A percentile compares a stretch with the other conserved stretches of the same genome.
phyloP scores from a whole-genome alignment of 2,797 vertebrate genomes.

The Arrhamphus sclerolepis region DNA sequence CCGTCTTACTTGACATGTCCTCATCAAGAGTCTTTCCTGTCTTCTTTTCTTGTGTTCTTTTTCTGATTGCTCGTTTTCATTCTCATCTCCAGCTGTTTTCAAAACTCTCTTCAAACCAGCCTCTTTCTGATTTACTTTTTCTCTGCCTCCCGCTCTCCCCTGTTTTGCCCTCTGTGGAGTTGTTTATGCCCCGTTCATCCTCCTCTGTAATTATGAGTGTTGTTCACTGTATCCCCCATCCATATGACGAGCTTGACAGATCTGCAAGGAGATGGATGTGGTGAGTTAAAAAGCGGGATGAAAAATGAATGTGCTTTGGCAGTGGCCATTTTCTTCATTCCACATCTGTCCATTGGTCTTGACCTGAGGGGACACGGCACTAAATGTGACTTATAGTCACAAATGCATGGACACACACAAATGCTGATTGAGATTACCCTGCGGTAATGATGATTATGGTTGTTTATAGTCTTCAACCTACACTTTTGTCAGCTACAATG shows the following conservation, averaged over 20 bases:
- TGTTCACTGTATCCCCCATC: conserved; percentile 57
- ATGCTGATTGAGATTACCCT: conserved; percentile 61
- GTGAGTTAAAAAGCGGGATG: conserved; percentile 40
- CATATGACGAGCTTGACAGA: conserved; percentile 56
- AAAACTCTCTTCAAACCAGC: conserved; percentile 5
- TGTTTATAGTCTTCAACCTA: conserved; percentile 65
- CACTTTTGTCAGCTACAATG: conserved; percentile 60
- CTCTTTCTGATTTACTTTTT: conserved; percentile 20
- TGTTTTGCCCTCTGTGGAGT: conserved; percentile 33
- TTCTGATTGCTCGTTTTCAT: conserved; percentile 3
- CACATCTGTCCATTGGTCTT: conserved; percentile 71
- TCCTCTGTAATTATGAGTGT: conserved; percentile 66
- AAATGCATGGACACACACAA: conserved; percentile 42
- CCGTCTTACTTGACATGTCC: conserved; percentile 14
- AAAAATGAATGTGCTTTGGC: conserved; percentile 53
- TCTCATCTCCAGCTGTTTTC: neutral
- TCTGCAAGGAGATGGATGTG: conserved; percentile 54
- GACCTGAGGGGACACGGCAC: conserved; percentile 57
- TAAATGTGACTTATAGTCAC: conserved; percentile 64
- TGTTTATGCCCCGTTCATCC: conserved; percentile 57
- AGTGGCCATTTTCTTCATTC: conserved; percentile 61
- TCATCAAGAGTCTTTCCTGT: conserved; percentile 14
- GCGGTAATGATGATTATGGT: conserved; percentile 69
- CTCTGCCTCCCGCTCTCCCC: conserved; percentile 10
- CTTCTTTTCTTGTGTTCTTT: neutral